Percentiles rank a stretch among this genome's conserved stretches.
Evolutionary conservation across 2,797 vertebrate genomes (phyloP).

Genomic region (Coccyzus lansbergi): DNA sequence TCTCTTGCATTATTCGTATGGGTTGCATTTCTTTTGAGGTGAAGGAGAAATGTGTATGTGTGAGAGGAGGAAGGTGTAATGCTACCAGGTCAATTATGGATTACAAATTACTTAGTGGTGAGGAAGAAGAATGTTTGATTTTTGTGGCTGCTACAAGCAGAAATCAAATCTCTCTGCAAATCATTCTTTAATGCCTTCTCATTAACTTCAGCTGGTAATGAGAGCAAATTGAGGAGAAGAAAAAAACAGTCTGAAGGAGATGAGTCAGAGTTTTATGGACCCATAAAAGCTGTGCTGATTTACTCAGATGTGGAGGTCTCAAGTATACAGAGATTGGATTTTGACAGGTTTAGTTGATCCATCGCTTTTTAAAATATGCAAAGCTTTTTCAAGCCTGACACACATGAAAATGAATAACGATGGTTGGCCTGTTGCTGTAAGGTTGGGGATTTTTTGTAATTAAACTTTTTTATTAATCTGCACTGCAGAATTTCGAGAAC

Average conservation of each 20-base stretch:
- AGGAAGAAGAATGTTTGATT: constrained; percentile 21
- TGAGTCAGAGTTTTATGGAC: constrained; percentile 79
- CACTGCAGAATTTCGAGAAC: constrained; percentile 74
- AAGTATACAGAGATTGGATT: constrained; percentile 74
- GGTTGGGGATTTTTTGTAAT: constrained; percentile 67
- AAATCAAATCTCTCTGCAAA: constrained; percentile 64
- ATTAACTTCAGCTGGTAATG: constrained; percentile 76
- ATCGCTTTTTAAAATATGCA: constrained; percentile 79
- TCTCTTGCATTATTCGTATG: not conserved
- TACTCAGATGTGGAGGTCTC: constrained; percentile 72
- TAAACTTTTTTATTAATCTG: constrained; percentile 77
- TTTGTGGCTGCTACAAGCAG: constrained; percentile 47
- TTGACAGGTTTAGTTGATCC: constrained; percentile 80
- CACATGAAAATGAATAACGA: constrained; percentile 75
- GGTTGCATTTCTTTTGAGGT: constrained; percentile 12
- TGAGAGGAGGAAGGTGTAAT: not conserved
- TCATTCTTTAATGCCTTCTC: constrained; percentile 75
- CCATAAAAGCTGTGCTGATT: constrained; percentile 78
- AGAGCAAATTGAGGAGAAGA: constrained; percentile 80
- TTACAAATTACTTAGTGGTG: constrained; percentile 21
- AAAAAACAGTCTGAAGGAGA: constrained; percentile 69
- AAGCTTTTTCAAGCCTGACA: constrained; percentile 77
- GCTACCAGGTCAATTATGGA: not conserved
- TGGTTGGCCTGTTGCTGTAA: constrained; percentile 64
- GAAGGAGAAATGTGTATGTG: not conserved